Conservation (phyloP, 2,797 vertebrate species). For the Gallinago stenura region DNA sequence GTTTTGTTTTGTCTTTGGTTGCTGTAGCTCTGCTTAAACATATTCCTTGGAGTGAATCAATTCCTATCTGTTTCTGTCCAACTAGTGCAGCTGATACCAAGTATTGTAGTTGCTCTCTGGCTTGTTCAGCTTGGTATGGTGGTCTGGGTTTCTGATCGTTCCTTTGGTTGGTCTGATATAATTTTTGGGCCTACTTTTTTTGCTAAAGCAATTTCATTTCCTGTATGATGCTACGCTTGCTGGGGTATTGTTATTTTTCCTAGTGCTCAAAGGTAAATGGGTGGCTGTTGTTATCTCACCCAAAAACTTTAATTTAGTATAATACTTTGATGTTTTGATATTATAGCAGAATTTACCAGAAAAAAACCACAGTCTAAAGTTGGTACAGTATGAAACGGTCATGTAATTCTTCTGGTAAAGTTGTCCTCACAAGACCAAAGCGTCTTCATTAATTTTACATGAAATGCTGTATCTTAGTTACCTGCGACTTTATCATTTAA, state of each 20-base stretch:
- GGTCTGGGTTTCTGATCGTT: background rate
- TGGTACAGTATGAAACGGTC: background rate
- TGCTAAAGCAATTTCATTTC: background rate
- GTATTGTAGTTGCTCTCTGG: background rate
- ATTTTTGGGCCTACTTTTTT: background rate
- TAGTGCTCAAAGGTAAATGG: background rate
- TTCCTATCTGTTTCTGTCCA: background rate
- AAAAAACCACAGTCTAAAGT: background rate
- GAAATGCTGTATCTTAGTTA: accelerated
- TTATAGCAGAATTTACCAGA: background rate
- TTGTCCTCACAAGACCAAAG: background rate
- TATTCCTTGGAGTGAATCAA: background rate
- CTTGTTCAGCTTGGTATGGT: background rate
- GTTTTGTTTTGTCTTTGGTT: background rate
- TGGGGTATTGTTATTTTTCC: background rate
- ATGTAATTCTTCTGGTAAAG: background rate
- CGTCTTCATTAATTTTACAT: background rate
- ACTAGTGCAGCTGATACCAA: background rate
- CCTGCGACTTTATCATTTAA: background rate
- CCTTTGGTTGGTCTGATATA: accelerated
- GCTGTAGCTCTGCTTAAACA: background rate
- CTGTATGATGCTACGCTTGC: accelerated
- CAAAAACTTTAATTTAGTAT: background rate
- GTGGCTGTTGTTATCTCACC: background rate
- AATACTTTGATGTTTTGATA: background rate